Evolutionary conservation across 2,797 vertebrate species (phyloP), one percentile per base, ranked within the genome.

Genomic region (Picus viridis): DNA sequence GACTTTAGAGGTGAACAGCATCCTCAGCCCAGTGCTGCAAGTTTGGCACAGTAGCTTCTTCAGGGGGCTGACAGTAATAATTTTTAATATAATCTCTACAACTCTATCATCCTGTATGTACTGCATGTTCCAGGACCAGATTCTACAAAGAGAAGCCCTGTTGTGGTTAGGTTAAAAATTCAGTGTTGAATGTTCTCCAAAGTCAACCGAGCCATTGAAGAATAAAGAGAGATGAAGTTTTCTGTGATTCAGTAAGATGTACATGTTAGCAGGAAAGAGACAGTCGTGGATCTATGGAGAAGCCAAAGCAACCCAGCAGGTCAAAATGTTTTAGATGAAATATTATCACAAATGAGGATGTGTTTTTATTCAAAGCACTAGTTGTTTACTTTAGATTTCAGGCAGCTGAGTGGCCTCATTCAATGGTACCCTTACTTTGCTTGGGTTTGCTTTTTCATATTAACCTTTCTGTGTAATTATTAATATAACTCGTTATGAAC

Each of bases 281-380:
- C 82, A 89, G 83, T 76, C 93, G n/a, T 83, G 78, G 69, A 67
- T 76, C 82, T 59, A 69, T 36, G n/a, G 74, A 95, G 82, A 93
- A 92, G 49, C 72, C 84, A 94, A 43, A 62, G 39, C 88, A 68
- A 86, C 68, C 45, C 83, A 81, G 82, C 74, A 94, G 90, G 80
- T 89, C 82, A 87, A 20, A 73, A 86, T 54, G 67, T 71, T 89
- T 76, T 77, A 83, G 74, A 86, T 86, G 68, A 94, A 96, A 94
- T 94, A 91, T 86, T 95, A 96, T 94, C 92, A 94, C 76, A 91
- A 93, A 95, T 59, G 89, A 93, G 32, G 71, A 88, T 71, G 61
- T 95, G 94, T 96, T 96, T 96, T 95, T 76, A 95, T 91, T 96
- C 89, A 96, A 96, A 95, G 95, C 73, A 92, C 9, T 30, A 86